These are phyloP conservation scores for Eulemur mongoz DNA, from an alignment of 2,797 vertebrate genomes.

Conservation along the genomic window DNA sequence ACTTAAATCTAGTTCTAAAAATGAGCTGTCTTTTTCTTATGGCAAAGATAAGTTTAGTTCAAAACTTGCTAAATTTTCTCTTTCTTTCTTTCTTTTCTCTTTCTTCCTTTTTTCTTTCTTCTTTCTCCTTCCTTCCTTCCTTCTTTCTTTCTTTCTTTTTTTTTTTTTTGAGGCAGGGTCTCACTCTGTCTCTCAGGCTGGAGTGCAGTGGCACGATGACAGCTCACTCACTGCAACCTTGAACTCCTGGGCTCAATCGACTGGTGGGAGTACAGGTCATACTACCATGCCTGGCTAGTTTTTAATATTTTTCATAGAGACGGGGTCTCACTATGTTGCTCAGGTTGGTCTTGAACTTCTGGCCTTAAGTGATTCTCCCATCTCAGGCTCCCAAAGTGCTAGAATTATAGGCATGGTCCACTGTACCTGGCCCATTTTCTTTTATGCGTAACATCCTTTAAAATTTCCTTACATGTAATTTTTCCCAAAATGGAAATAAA, in stretches of 20 bases:
- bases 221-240: neutral
- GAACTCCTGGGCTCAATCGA: neutral
- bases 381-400: neutral
- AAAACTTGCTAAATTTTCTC: neutral
- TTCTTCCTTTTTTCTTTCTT: too few species aligned
- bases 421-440: conserved; percentile 8
- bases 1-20: conserved; percentile 35
- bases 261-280: neutral
- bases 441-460: conserved; percentile 6
- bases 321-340: neutral
- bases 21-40: neutral
- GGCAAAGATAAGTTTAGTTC: conserved; percentile 19
- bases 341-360: neutral
- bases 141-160: too few species aligned
- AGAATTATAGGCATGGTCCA: neutral
- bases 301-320: neutral
- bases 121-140: too few species aligned
- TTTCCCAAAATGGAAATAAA: conserved; percentile 33
- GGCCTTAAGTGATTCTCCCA: neutral
- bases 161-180: neutral
- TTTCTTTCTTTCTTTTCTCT: neutral
- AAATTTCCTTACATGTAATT: neutral
- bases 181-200: neutral
- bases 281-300: neutral
- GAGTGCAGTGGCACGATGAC: neutral